Base-by-base conservation (phyloP, 2,113 vertebrate species). In the Herpetotheres cachinnans region DNA sequence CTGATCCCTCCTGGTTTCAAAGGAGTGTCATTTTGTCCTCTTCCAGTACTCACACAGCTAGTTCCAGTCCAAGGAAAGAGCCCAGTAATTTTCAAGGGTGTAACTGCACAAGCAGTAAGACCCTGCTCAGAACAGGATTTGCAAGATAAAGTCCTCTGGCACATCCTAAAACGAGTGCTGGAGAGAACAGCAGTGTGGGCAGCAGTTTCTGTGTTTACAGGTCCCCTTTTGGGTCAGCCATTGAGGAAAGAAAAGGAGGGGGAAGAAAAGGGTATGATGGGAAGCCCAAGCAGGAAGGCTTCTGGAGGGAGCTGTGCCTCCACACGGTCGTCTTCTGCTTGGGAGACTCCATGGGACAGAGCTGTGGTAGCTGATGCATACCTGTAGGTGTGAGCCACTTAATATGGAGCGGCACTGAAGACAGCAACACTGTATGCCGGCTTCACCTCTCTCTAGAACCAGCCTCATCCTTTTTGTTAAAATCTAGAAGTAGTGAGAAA, bases 401-500 rank as follows among this genome's bases (percentile, higher is more conserved):
- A 76, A 72, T 14, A 44, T 16, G 40, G 42, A 73, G 14, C 54
- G 58, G 10, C 58, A 20, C 40, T 46, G 25, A 69, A 73, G 36
- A 20, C 7, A 40, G 49, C 36, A 78, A 46, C 74, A 38, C 11
- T 24, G 34, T 7, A 44, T 0, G 0, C 10, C n/a, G 42, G 7
- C 36, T 59, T 88, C 54, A 40, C 21, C 21, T 65, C 9, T 55
- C 29, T 86, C 16, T 32, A 67, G 71, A 73, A 47, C 10, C 0
- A 0, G 6, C 14, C 29, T 59, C 0, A 1, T 36, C 17, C 4
- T 70, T 58, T 70, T n/a, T n/a, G 34, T 66, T 80, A 69, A 92
- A 55, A 86, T 44, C 56, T 16, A 55, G n/a, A 42, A 56, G n/a
- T 11, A 22, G 10, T 10, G 32, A 94, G 59, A 72, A 93, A 78